Evolutionary conservation across 2,113 vertebrate species (phyloP).

Genomic region (Rhodinocichla rosea): DNA sequence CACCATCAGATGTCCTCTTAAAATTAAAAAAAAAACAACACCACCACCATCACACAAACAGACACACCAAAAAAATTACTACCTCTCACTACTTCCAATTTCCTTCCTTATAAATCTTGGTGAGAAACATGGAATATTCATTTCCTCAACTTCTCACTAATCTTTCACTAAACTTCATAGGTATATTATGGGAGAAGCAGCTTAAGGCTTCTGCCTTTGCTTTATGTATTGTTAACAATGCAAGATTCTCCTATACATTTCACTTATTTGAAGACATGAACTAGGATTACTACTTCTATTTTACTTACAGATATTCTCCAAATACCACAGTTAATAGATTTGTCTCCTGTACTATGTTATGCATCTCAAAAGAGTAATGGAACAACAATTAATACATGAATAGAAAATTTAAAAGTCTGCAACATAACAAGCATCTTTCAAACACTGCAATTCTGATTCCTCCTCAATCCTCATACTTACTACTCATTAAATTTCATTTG

Average conservation of each 20-base stretch:
- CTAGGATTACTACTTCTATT: neutral
- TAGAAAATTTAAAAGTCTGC: neutral
- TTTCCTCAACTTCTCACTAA: neutral
- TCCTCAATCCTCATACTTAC: neutral
- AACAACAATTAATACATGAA: neutral
- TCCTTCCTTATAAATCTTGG: neutral
- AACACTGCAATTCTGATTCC: neutral
- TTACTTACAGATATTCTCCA: neutral
- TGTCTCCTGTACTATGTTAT: neutral
- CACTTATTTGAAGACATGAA: neutral
- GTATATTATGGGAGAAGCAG: neutral
- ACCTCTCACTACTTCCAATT: neutral
- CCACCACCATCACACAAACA: neutral
- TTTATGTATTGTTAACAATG: neutral
- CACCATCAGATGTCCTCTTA: neutral
- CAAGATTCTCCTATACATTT: neutral
- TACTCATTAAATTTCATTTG: neutral
- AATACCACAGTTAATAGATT: neutral
- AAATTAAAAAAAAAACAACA: neutral
- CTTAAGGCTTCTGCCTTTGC: neutral
- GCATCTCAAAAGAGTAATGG: neutral
- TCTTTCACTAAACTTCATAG: neutral
- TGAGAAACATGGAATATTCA: neutral
- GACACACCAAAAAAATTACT: neutral
- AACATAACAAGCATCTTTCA: neutral